Evolutionary conservation across 2,797 vertebrate species (phyloP), one percentile per base, ranked within the genome.

Genomic region (Micromesistius poutassou): DNA sequence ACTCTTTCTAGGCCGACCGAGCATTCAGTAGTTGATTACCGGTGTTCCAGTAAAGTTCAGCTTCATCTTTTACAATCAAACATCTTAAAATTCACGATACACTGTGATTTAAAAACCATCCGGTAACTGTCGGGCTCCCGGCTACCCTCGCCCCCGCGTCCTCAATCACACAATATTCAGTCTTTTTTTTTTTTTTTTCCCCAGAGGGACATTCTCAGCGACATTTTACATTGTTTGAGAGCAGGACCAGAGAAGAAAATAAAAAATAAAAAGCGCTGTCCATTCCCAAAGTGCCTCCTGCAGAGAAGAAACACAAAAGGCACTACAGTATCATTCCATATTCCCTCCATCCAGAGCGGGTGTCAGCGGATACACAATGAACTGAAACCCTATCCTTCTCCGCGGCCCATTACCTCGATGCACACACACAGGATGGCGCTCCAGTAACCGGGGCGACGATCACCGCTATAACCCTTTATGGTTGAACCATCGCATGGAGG

Each of bases 1-100:
- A 86, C 81, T 83, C 83, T 74, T 62, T 84, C 86, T 84, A 81
- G 80, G 77, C 82, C 87, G 87, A 76, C 83, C 84, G 85, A 88
- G 84, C 79, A 89, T 83, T 93, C 91, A 93, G 91, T 92, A 93
- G 92, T 93, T 90, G 87, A 89, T 90, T 89, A 88, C 88, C 87
- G 83, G 30, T 84, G 85, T 87, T 91, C 88, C 87, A 88, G 87
- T 88, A 84, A 77, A 77, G 36, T 74, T 68, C 62, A 68, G 62
- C 62, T 68, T 66, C 62, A 77, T 74, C 46, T 50, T 82, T 81
- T 85, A 85, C 78, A 88, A 79, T 82, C 83, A 77, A 42, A 84
- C 75, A 82, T 81, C 74, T 46, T 82, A 81, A 83, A 85, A 81
- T 72, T 79, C 28, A 73, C 75, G 78, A 76, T 71, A 71, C 14